Evolutionary conservation across 2,113 vertebrate species (phyloP).

Genomic region (Phylloscopus trochiloides): DNA sequence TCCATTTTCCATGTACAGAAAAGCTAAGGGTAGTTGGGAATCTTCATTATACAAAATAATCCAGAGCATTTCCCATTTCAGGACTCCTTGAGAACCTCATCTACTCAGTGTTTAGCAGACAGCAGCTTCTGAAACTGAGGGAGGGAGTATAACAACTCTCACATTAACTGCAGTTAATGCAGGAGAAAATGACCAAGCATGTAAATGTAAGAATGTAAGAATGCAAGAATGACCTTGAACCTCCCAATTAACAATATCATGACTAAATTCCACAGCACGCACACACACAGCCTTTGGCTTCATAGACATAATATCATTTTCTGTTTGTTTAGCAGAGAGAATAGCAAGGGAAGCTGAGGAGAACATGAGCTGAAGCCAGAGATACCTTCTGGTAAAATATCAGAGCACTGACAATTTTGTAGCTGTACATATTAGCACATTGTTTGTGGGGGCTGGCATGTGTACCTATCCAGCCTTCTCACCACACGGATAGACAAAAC

Average conservation of each 20-base stretch:
- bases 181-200: neutral
- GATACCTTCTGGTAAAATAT: neutral
- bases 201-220: neutral
- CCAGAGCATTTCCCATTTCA: neutral
- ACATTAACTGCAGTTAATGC: neutral
- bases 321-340: neutral
- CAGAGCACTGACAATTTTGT: neutral
- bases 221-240: neutral
- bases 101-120: neutral
- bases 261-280: neutral
- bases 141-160: neutral
- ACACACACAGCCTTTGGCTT: neutral
- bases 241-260: neutral
- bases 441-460: neutral
- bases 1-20: neutral
- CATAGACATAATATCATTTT: neutral
- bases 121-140: neutral
- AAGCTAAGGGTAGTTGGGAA: neutral
- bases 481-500: neutral
- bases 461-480: neutral
- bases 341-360: neutral
- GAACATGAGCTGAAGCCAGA: neutral
- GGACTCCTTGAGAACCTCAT: neutral
- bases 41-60: neutral
- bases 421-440: neutral